Evolutionary conservation across 2,797 vertebrate species (phyloP), one percentile per base, ranked within the genome.

Genomic region (Furcifer pardalis): DNA sequence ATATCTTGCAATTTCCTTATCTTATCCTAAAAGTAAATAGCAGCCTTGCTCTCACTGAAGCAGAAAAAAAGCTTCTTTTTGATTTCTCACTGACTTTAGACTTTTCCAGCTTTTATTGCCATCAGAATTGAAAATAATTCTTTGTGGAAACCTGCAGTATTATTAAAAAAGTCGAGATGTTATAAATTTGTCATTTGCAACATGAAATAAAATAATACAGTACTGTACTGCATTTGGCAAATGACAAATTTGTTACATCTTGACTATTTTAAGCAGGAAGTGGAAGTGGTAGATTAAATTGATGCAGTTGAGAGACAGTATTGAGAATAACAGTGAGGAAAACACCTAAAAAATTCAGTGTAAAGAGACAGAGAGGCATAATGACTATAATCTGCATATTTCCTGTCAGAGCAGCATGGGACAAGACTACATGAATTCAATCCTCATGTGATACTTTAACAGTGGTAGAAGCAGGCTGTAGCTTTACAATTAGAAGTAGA

Each of bases 1-100:
- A 2, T 62, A 69, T 80, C 83, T 30, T 77, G 82, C 7, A 73
- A 66, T 44, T 76, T 77, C 56, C 46, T 27, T 21, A 81, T n/a
- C 32, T 1, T 7, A 0, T 12, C 1, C 17, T 30, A 84, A n/a
- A 68, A 40, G 73, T 84, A 84, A 84, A 19, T 52, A 73, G 44
- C 30, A 44, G 42, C 37, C 35, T 42, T n/a, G 8, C 44, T 76
- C 75, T 82, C 52, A 12, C n/a, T 75, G 32, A 65, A 83, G 21
- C 65, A 52, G 44, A 44, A 76, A 40, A 73, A 27, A 37, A 9
- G 4, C 19, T 52, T 19, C 40, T 2, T 21, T 65, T n/a, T 65
- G 13, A 63, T 37, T 72, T 60, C 27, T 35, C 10, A 27, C 7
- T 63, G n/a, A 7, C 37, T 2, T 10, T 35, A 56, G 21, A 56